Percentiles rank a stretch among this genome's conserved stretches.
Conservation (phyloP, 92 coral and sea anemone genomes). For the Heliopora coerulea region DNA sequence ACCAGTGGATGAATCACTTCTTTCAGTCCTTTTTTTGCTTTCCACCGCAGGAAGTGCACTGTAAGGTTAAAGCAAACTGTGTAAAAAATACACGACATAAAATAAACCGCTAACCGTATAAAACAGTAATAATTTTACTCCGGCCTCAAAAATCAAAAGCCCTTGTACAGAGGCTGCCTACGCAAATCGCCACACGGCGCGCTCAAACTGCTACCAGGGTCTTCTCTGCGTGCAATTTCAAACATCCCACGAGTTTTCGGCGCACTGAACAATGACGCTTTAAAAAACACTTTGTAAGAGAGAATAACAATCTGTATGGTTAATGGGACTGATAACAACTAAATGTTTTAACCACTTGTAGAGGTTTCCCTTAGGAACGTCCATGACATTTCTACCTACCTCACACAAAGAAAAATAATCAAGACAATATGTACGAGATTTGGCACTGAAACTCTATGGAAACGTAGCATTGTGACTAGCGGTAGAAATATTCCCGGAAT, state of each 20-base stretch:
- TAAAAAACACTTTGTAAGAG: neutral
- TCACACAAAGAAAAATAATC: neutral
- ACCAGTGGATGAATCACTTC: neutral
- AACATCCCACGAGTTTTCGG: too few species aligned
- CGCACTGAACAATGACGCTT: too few species aligned
- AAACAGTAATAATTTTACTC: too few species aligned
- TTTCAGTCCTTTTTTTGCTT: conserved; percentile 4
- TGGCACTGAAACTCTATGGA: too few species aligned
- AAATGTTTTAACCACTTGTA: neutral
- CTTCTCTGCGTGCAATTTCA: neutral
- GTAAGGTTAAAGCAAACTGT: neutral
- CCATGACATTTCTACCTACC: neutral
- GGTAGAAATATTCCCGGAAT: too few species aligned
- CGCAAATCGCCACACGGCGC: neutral
- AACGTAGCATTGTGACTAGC: too few species aligned
- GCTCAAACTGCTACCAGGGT: neutral
- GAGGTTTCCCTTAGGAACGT: neutral
- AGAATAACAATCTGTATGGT: neutral
- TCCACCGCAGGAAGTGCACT: conserved; percentile 10
- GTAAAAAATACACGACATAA: neutral
- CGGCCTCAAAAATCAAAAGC: too few species aligned
- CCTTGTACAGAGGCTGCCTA: too few species aligned
- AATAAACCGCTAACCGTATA: too few species aligned
- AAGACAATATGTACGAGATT: too few species aligned
- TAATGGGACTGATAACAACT: neutral